Conservation (phyloP, 2,113 vertebrate species). For the Poicephalus gulielmi region DNA sequence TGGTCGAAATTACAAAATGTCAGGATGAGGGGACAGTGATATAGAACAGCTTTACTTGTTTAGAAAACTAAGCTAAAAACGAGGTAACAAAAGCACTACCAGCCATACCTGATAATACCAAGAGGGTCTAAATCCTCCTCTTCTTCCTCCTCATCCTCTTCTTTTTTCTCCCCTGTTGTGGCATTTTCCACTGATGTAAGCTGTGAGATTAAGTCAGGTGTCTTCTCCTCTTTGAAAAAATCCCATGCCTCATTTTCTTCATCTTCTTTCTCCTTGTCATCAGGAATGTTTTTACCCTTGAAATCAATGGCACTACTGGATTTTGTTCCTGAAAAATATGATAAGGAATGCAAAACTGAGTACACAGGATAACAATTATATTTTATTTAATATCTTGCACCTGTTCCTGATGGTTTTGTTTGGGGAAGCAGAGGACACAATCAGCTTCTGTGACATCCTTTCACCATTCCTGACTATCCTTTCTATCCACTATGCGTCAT, state of each 20-base stretch:
- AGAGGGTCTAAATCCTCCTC: constrained; percentile 80
- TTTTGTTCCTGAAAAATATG: constrained; percentile 75
- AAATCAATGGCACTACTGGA: constrained; percentile 50
- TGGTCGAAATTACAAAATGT: background rate
- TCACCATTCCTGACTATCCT: background rate
- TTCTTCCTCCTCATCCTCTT: constrained; percentile 65
- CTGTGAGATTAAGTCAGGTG: background rate
- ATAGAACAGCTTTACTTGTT: background rate
- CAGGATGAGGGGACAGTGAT: background rate
- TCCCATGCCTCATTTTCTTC: constrained; percentile 68
- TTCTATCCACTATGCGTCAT: background rate
- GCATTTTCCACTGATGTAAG: background rate
- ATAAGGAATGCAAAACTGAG: background rate
- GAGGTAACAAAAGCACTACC: background rate
- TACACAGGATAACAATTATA: background rate
- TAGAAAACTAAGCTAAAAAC: background rate
- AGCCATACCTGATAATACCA: constrained; percentile 80
- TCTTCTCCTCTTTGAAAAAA: constrained; percentile 80
- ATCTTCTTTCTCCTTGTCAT: constrained; percentile 44
- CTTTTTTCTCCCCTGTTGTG: background rate
- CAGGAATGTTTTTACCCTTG: constrained; percentile 54
- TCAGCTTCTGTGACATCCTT: background rate
- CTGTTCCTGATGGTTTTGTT: background rate
- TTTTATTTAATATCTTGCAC: background rate
- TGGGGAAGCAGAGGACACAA: background rate